Evolutionary conservation across 2,113 vertebrate genomes (phyloP), one percentile per base, ranked within the genome.

Genomic region (Potamarius usumacintae): DNA sequence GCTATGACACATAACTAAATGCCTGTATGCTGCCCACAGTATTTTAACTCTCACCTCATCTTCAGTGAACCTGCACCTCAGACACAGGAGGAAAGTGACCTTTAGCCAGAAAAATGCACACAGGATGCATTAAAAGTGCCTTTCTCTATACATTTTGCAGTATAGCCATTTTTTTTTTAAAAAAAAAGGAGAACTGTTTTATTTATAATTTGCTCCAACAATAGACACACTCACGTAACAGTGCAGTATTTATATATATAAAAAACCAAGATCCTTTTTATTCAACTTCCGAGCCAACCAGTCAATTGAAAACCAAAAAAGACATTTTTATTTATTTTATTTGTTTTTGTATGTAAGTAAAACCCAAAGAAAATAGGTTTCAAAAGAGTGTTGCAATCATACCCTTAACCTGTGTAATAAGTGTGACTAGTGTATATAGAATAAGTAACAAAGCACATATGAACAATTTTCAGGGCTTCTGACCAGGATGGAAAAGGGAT

Each of bases 41-140:
- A 95, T 95, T 93, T 92, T 88, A 91, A 94, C 93, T 92, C 93
- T 93, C 94, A 95, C 94, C 94, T 95, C 94, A 95, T 90, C 91
- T 89, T 89, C 85, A 34, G 92, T 92, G 88, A 92, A 92, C 92
- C 92, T 93, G 91, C 94, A 94, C 94, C 91, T 94, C 93, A 93
- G 92, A 95, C 89, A 89, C 88, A 88, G 71, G 71, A 92, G 92
- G 89, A 93, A 92, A 90, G 34, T 91, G 89, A 89, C 81, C 90
- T 78, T 84, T 92, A 89, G 92, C 90, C 91, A 62, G 62, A 74
- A 88, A 89, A 76, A 91, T 92, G 92, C 92, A 93, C 91, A 92
- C 91, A 89, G 91, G 88, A 88, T 74, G 71, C 92, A 82, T 90
- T 67, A 85, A 84, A 94, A 93, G 94, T 95, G 95, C 94, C 95